These are phyloP conservation scores for Speoplatyrhinus poulsoni DNA, from an alignment of 2,113 vertebrate species.

Conservation along the genomic window DNA sequence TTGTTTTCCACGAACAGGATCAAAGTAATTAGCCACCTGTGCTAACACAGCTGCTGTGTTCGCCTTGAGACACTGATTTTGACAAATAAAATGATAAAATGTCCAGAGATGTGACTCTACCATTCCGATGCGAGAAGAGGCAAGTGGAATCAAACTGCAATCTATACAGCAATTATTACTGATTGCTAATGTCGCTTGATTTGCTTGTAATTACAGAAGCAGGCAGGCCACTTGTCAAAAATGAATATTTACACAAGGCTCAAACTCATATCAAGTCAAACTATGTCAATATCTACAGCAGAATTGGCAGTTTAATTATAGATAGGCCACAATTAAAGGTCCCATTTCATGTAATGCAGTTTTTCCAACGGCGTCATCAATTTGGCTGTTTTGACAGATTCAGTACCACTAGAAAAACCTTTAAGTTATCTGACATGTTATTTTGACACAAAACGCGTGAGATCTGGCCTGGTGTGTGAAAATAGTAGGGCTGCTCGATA, in stretches of 20 bases:
- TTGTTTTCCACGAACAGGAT: conserved; percentile 16
- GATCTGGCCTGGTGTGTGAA: too few relatives aligned
- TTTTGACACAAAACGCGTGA: too few relatives aligned
- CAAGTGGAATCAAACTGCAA: conserved; percentile 27
- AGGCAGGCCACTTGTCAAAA: conserved; percentile 25
- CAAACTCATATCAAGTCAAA: conserved; percentile 16
- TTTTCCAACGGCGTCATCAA: too few relatives aligned
- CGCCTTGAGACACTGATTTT: conserved; percentile 41
- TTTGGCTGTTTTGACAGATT: not conserved
- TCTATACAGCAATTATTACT: conserved; percentile 50
- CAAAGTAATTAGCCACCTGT: conserved; percentile 18
- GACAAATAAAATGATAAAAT: conserved; percentile 50
- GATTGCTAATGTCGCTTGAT: conserved; percentile 63
- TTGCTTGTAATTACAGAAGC: conserved; percentile 44
- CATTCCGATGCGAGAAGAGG: conserved; percentile 20
- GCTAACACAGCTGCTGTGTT: conserved; percentile 44
- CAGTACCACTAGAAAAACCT: not conserved
- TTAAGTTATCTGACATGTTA: too few relatives aligned
- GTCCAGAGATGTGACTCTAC: conserved; percentile 10
- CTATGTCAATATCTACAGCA: not conserved
- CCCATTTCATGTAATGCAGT: too few relatives aligned
- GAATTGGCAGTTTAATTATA: conserved; percentile 19
- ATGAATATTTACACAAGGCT: conserved; percentile 37
- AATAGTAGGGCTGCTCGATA: too few relatives aligned
- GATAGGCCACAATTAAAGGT: too few relatives aligned